These are phyloP conservation scores for Elymnias hypermnestra DNA, from an alignment of 1,140 invertebrate genomes.

Conservation along the genomic window DNA sequence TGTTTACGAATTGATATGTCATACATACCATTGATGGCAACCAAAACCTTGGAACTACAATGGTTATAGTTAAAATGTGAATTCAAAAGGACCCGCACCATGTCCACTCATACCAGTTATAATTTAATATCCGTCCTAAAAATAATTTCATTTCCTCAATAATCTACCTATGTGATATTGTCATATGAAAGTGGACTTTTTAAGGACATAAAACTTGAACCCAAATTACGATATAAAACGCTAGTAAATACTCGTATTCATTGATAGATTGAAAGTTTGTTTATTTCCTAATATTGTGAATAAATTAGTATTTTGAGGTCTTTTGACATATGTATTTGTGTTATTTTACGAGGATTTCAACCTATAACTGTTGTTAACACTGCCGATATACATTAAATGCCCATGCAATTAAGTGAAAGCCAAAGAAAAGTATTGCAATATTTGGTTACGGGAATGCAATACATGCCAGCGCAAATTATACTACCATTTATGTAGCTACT, in stretches of 20 bases:
- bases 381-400: too few species aligned
- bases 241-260: too few species aligned
- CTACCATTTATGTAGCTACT: conserved; percentile 27
- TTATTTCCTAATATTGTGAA: too few species aligned
- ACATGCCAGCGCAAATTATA: conserved; percentile 29
- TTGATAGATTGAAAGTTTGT: too few species aligned
- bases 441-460: conserved; percentile 28
- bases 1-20: background rate
- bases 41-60: conserved; percentile 8
- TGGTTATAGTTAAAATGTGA: conserved; percentile 4
- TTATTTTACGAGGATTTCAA: too few species aligned
- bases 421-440: conserved; percentile 21
- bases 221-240: too few species aligned
- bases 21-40: background rate
- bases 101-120: conserved; percentile 44
- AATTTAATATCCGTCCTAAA: conserved; percentile 71
- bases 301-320: conserved; percentile 8
- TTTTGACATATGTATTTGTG: too few species aligned
- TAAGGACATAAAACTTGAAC: too few species aligned
- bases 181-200: too few species aligned
- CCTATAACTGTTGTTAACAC: too few species aligned
- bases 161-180: too few species aligned
- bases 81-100: conserved; percentile 61
- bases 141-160: conserved; percentile 56
- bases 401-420: conserved; percentile 31